Base-by-base conservation (phyloP, 1,140 invertebrate genomes). In the Doryteuthis pealeii region DNA sequence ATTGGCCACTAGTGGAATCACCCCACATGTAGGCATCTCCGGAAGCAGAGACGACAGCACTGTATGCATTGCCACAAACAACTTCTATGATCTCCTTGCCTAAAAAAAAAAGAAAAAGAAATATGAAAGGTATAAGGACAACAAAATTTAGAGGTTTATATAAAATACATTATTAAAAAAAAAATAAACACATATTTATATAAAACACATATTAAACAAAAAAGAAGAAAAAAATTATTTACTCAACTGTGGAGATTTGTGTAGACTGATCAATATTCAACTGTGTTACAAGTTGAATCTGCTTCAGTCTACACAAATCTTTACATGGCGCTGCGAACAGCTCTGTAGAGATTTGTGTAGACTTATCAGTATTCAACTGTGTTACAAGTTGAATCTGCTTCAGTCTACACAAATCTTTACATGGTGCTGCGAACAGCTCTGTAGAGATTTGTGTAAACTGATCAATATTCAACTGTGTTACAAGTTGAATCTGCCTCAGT, bases 11-110 rank as follows among this genome's bases (percentile, higher is more conserved):
- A 8, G 66, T 76, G 30, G 82, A 82, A 66, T 82, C 79, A 28
- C 87, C 87, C 87, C 87, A 88, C 68, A 82, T 83, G 76, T 76
- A 86, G 2, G 85, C 79, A 14, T 74, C 31, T 14, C 87, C 87
- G 65, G 76, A 62, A 12, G 71, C 49, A 31, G 79, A 80, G n/a
- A 86, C 80, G 32, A 76, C 82, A 18, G 81, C 85, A 78, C 79
- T 83, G 73, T 88, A 86, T n/a, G 78, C 68, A n/a, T 65, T 75
- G 22, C 87, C 87, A 78, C 84, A 85, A 0, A 79, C 73, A 54
- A 88, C 80, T n/a, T 82, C 68, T 3, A 73, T 74, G 8, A 85
- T 75, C 58, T 62, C 49, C 72, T 80, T 74, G 67, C 77, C 84
- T 87, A 78, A 65, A 84, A 80, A 14, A 76, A 26, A 58, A 58